Conservation (phyloP, 35 echinoderm and acorn worm species). For the Apostichopus japonicus region DNA sequence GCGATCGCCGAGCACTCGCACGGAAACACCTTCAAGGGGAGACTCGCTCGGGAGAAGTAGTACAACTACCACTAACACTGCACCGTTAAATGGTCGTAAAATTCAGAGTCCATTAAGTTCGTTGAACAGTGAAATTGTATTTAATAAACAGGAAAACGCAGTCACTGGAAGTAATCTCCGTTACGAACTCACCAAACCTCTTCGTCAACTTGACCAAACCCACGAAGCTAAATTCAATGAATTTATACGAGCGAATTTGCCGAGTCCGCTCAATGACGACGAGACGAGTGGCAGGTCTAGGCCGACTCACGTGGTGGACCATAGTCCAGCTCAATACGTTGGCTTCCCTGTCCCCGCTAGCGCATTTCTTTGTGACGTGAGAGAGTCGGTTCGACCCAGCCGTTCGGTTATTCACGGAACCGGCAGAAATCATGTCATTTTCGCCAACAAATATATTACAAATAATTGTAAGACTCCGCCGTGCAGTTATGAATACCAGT, state of each 20-base stretch:
- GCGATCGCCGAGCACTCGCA: not conserved
- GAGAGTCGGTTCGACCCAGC: not conserved
- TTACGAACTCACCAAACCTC: slow-evolving; percentile 16
- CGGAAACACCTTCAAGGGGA: not conserved
- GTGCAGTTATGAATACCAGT: not conserved
- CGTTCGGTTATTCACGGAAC: not conserved
- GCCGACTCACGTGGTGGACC: too few species aligned
- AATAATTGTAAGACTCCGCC: not conserved
- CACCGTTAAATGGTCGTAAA: not conserved
- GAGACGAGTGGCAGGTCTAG: not conserved
- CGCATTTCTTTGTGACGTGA: not conserved
- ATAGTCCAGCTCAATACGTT: not conserved
- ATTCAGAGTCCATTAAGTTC: not conserved
- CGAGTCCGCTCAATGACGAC: not conserved
- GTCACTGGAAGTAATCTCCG: slow-evolving; percentile 26
- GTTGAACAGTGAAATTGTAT: slow-evolving; percentile 16
- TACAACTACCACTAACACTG: not conserved
- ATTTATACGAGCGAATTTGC: not conserved
- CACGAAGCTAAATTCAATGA: not conserved
- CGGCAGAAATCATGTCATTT: not conserved
- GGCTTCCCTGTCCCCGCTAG: not conserved
- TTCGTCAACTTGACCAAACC: not conserved
- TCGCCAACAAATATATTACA: not conserved
- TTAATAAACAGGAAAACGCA: slow-evolving; percentile 28
- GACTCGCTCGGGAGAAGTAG: not conserved